These are phyloP conservation scores for Hippopotamus amphibius DNA, from an alignment of 2,113 vertebrate genomes.

Conservation along the genomic window DNA sequence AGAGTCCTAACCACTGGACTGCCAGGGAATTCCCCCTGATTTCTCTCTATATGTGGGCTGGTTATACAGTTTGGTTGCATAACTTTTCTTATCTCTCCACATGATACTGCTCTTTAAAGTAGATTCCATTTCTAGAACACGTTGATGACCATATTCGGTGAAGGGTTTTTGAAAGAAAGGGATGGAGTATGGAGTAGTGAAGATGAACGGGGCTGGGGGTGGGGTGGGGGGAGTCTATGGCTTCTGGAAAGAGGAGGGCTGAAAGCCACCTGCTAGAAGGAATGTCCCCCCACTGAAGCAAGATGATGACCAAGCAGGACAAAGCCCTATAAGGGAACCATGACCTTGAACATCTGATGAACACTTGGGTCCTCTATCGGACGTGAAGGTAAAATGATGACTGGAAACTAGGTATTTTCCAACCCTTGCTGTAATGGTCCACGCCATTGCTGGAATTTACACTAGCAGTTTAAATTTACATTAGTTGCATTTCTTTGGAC, in stretches of 20 bases:
- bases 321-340: rapidly evolving
- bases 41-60: too few relatives aligned
- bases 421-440: neutral
- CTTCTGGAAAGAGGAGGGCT: too few relatives aligned
- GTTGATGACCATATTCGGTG: rapidly evolving
- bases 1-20: too few relatives aligned
- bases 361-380: neutral
- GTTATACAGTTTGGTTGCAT: rapidly evolving
- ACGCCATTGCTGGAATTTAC: neutral
- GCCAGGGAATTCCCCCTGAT: too few relatives aligned
- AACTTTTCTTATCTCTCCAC: neutral
- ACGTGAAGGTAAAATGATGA: too few relatives aligned
- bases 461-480: neutral
- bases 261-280: neutral
- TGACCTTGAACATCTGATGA: too few relatives aligned
- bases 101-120: rapidly evolving
- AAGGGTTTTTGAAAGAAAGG: neutral
- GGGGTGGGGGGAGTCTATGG: too few relatives aligned
- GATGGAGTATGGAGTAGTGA: too few relatives aligned
- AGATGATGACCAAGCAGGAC: too few relatives aligned
- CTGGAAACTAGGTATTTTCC: neutral
- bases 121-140: neutral
- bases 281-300: rapidly evolving
- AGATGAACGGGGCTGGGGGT: rapidly evolving
- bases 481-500: neutral